Percentiles rank a stretch among this genome's conserved stretches.
These are phyloP conservation scores for Chlorodrepanis virens DNA, from an alignment of 2,113 vertebrate genomes.

Conservation along the genomic window DNA sequence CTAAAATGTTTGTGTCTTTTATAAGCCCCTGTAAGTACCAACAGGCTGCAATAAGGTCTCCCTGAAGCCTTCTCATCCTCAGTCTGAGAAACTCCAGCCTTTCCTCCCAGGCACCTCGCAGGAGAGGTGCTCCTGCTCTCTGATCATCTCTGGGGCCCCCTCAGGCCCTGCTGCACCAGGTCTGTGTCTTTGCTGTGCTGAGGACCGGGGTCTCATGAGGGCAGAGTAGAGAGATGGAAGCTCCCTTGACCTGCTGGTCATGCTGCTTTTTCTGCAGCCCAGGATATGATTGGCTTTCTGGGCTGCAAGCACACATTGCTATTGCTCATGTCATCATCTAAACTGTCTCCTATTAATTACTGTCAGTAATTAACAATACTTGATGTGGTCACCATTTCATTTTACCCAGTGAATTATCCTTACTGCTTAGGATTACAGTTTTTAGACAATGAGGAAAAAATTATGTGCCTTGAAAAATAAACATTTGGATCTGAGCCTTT, in stretches of 20 bases:
- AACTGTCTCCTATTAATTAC: rapidly evolving
- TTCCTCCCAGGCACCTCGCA: not conserved
- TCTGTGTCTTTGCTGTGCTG: not conserved
- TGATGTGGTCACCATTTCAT: not conserved
- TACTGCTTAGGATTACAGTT: not conserved
- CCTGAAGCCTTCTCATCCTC: not conserved
- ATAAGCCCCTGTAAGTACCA: not conserved
- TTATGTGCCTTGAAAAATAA: not conserved
- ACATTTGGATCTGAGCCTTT: not conserved
- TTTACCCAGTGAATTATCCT: not conserved
- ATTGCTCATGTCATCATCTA: not conserved
- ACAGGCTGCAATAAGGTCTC: not conserved
- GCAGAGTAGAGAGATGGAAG: not conserved
- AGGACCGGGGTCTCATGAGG: not conserved
- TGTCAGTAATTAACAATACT: not conserved
- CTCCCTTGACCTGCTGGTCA: not conserved
- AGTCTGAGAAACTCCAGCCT: not conserved
- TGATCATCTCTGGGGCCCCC: not conserved
- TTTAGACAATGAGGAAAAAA: not conserved
- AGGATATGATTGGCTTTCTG: not conserved
- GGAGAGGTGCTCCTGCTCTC: not conserved
- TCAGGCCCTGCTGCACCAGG: not conserved
- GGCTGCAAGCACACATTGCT: not conserved
- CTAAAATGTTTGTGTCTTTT: not conserved
- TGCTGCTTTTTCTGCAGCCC: not conserved